Base-by-base conservation (phyloP, 2,113 vertebrate genomes). In the Phaetusa simplex region DNA sequence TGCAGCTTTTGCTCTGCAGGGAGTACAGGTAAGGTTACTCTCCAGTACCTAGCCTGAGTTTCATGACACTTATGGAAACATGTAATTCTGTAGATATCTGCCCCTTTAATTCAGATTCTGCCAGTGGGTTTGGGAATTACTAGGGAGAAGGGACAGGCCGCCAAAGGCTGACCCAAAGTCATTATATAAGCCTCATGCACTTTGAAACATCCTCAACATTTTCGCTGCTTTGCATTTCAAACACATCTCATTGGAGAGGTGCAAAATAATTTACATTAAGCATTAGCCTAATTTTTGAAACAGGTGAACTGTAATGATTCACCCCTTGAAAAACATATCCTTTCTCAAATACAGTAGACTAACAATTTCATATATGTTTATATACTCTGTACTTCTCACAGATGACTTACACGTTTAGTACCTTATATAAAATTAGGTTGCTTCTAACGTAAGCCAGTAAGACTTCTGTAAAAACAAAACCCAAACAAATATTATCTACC, bases 21-120 rank as follows among this genome's bases (percentile, higher is more conserved):
- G 65, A 93, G 30, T 86, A 91, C 83, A 95, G 77, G 93, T 95
- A 85, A 86, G 78, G 84, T 81, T 84, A 76, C 79, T 88, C 64
- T 40, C 61, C 3, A 9, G 45, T 62, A 56, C 62, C 12, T 9
- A 94, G 76, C 80, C 69, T 64, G 49, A 59, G 64, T 78, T 96
- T 81, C 59, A 81, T 16, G 59, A 42, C 56, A 87, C 12, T 50
- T 71, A 62, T 0, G 47, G 53, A 94, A 96, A 95, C 61, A 22
- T 23, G 5, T 79, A 55, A 85, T 91, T 91, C 73, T 69, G 66
- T 40, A 65, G 69, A 61, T 67, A 79, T 40, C 43, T 87, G 66
- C 12, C 43, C 43, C 56, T 91, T 88, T 87, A 86, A 96, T 78
- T 92, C 81, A 89, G 55, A 88, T 94, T 84, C 58, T 38, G 47